Percentiles rank a stretch among this genome's conserved stretches.
Conservation (phyloP, 2,113 vertebrate species). For the Urocolius indicus region DNA sequence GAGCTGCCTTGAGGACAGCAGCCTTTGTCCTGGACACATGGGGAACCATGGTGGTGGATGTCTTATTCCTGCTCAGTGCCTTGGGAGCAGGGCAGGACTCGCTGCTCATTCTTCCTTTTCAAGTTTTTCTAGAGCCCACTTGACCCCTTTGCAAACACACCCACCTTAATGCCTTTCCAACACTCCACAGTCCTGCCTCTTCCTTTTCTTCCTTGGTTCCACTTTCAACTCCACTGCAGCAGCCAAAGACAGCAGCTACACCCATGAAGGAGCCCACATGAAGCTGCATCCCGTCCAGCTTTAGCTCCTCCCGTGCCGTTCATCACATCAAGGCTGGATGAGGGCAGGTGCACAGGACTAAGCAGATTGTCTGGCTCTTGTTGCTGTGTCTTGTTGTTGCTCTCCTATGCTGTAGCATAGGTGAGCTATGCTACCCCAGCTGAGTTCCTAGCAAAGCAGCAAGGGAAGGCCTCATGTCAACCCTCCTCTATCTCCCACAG, state of each 20-base stretch:
- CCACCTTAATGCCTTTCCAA: background rate
- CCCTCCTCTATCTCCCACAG: background rate
- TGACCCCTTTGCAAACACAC: background rate
- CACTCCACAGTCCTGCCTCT: background rate
- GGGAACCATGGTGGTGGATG: background rate
- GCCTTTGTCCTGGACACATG: rapidly evolving
- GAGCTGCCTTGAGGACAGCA: background rate
- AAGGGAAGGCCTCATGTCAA: background rate
- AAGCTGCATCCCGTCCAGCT: background rate
- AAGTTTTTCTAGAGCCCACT: background rate
- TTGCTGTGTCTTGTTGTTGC: too few species aligned
- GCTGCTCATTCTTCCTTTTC: background rate
- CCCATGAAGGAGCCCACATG: rapidly evolving
- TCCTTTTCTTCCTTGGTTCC: background rate
- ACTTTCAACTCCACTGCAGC: background rate
- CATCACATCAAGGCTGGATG: background rate
- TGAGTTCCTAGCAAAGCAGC: background rate
- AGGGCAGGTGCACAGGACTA: background rate
- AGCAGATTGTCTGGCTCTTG: background rate
- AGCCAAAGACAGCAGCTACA: background rate
- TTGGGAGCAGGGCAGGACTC: background rate
- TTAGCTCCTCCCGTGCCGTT: background rate
- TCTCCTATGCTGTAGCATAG: too few species aligned
- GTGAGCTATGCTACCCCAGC: background rate
- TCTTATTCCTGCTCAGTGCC: background rate